A percentile compares a stretch with the other conserved stretches of the same genome.
phyloP scores from a whole-genome alignment of 2,113 vertebrate genomes.

The Pagrus major region DNA sequence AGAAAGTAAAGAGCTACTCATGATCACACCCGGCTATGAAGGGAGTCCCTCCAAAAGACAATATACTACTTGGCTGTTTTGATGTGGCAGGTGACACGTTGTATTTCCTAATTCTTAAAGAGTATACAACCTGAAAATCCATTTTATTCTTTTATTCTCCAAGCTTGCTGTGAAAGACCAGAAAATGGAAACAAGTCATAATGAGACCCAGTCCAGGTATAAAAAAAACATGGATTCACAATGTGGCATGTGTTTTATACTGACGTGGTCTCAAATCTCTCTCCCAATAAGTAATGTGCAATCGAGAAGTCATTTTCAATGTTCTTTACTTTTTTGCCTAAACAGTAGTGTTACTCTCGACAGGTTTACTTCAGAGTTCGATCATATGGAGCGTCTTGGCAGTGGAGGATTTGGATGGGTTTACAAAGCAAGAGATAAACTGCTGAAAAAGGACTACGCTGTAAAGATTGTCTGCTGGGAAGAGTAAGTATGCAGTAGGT shows the following conservation, averaged over 20 bases:
- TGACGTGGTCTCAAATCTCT: not conserved
- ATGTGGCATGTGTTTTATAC: not conserved
- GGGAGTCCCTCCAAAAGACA: not conserved
- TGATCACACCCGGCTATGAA: not conserved
- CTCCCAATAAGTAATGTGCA: not conserved
- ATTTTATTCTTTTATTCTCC: not conserved
- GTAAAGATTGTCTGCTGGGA: slow-evolving; percentile 75
- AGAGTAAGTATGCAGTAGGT: slow-evolving; percentile 54
- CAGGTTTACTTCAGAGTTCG: slow-evolving; percentile 73
- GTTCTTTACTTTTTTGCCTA: not conserved
- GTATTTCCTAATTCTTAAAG: not conserved
- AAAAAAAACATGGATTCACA: not conserved
- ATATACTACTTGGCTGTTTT: not conserved
- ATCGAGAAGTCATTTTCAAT: not conserved
- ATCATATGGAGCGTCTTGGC: slow-evolving; percentile 51
- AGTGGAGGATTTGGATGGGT: slow-evolving; percentile 76
- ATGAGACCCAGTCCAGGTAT: slow-evolving; percentile 38
- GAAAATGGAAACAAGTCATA: not conserved
- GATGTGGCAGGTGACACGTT: not conserved
- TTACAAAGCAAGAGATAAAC: slow-evolving; percentile 63
- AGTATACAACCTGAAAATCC: not conserved
- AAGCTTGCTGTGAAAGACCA: slow-evolving; percentile 26
- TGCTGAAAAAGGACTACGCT: slow-evolving; percentile 50
- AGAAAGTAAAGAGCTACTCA: not conserved
- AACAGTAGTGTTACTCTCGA: not conserved